Evolutionary conservation across 2,888 invertebrate species (phyloP), one percentile per base, ranked within the genome.

Genomic region (Drosophila pseudotakahashii): DNA sequence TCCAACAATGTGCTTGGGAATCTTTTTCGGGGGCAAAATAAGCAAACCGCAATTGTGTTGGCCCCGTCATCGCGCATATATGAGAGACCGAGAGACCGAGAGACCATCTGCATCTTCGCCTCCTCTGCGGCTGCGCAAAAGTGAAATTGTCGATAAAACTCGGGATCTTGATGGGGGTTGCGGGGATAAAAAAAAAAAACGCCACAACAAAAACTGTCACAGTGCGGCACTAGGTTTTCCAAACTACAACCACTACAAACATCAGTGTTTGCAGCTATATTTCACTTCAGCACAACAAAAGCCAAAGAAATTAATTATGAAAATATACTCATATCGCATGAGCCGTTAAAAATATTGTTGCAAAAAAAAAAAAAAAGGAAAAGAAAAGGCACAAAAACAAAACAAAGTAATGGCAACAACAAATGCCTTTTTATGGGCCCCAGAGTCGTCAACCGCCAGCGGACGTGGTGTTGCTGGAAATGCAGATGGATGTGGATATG

Each of bases 71-170:
- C 57, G 48, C 57, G 48, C 60, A 66, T 51, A 66, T 54, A 55
- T 66, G 42, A 45, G 59, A 52, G 32, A 48, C 47, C 32, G 41
- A 45, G 58, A 52, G n/a, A n/a, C n/a, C n/a, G 42, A 45, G 59
- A 52, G 32, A 48, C 47, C 37, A 36, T 14, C 23, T 14, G 52
- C 62, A 52, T 59, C 68, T 58, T 67, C 52, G 64, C 53, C 30
- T 54, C 50, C 59, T 71, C 39, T 68, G 77, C 60, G 74, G 69
- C 79, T 58, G 58, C 64, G 73, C 57, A 84, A 83, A 83, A 84
- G 82, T 83, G 85, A 84, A 83, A 83, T 80, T 84, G 82, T 84
- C 82, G 82, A 83, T 83, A 80, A 81, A 79, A 77, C 57, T 39
- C 23, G 36, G 16, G 14, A 32, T 14, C n/a, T 30, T 26, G n/a